Percentiles rank a stretch among this genome's conserved stretches.
These are phyloP conservation scores for Erinaceus europaeus DNA, from an alignment of 2,113 vertebrate species.

Conservation along the genomic window DNA sequence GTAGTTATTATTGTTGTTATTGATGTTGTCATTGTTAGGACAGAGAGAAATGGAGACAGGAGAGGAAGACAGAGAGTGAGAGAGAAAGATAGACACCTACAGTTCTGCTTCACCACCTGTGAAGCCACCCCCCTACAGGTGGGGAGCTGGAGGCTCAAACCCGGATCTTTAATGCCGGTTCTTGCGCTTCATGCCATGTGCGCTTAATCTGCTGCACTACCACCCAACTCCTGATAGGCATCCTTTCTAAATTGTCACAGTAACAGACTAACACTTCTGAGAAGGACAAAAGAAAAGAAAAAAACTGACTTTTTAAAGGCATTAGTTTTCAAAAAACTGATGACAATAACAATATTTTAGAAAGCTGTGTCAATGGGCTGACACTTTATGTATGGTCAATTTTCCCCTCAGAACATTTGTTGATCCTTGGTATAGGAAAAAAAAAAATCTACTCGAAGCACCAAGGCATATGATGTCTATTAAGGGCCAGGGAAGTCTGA, in stretches of 20 bases:
- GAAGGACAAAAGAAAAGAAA: neutral
- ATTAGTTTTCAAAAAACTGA: neutral
- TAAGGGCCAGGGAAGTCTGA: neutral
- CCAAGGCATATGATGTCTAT: neutral
- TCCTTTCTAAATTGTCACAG: neutral
- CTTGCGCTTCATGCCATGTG: no score
- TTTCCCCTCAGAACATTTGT: neutral
- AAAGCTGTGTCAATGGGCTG: neutral
- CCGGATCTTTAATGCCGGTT: no score
- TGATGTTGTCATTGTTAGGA: no score
- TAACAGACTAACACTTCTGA: neutral
- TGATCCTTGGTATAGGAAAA: neutral
- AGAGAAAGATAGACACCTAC: no score
- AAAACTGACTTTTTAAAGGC: neutral
- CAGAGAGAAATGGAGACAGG: no score
- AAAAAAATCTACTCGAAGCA: neutral
- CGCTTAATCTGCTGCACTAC: no score
- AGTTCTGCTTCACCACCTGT: no score
- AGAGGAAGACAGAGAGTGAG: no score
- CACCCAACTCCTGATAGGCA: no score
- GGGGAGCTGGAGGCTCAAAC: no score
- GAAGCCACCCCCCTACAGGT: no score
- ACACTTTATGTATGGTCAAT: neutral
- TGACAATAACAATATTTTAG: neutral
- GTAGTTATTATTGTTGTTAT: no score